Base-by-base conservation (phyloP, 92 coral and sea anemone genomes). In the Phenganax subtilis region DNA sequence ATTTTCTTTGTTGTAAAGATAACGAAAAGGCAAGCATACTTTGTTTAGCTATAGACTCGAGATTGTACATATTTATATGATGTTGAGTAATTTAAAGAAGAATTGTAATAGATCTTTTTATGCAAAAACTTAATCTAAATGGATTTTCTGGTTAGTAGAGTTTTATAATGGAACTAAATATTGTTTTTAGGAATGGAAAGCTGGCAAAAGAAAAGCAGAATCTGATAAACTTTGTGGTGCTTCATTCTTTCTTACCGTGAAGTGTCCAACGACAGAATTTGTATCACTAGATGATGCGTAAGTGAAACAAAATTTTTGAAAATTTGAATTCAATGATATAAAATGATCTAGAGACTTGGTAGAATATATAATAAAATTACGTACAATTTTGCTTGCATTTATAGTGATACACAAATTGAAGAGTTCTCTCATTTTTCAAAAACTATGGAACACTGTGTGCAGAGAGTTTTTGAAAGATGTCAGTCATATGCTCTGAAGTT, bases 201-300 rank as follows among this genome's bases (percentile, higher is more conserved):
- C 90, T 64, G 98, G 98, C 11, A 94, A 94, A 76, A 80, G 98
- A 70, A 92, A 92, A 77, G 98, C 98, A 51, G 98, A 94, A 77
- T 75, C 82, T 75, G 98, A 94, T 79, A 94, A 92, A 72, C 88
- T 94, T 31, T 89, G 89, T 82, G 98, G 98, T 8, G 98, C 97
- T 51, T 87, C 98, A 20, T 94, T 94, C 77, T 94, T 92, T 59
- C 66, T 87, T 52, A 90, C 98, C 10, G 94, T 94, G 5, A 92
- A 90, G 54, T 70, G 86, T 79, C 98, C 98, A 60, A 92, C 87
- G 25, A 74, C 87, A 20, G 83, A 37, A 5, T 37, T 86, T 67
- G 90, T 90, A 93, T 92, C 75, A 70, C 92, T 92, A 15, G 37
- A 52, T 51, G 85, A 59, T 9, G 75, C 80, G 82, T 56, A 67